Conservation (phyloP, 2,113 vertebrate species). For the Oreocharis arfaki region DNA sequence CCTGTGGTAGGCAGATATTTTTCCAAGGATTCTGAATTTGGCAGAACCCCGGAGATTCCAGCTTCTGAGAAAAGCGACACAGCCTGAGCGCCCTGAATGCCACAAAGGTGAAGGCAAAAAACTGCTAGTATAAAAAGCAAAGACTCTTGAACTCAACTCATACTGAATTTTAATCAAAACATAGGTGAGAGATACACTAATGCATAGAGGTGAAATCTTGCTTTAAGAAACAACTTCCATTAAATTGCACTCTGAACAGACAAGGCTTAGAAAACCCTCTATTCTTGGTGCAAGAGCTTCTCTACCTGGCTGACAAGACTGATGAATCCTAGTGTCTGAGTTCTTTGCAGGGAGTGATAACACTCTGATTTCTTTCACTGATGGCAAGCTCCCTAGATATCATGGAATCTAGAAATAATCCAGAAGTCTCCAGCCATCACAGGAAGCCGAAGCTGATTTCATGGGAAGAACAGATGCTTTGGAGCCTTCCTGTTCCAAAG, state of each 20-base stretch:
- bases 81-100: neutral
- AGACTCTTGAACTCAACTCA: neutral
- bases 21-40: neutral
- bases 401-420: neutral
- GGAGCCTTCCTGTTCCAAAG: neutral
- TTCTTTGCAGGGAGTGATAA: neutral
- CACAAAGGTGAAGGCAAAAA: neutral
- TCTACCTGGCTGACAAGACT: neutral
- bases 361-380: neutral
- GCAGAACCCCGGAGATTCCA: neutral
- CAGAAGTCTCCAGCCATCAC: neutral
- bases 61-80: neutral
- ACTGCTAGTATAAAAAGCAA: neutral
- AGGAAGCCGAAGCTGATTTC: neutral
- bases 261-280: neutral
- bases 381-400: neutral
- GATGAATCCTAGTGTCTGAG: neutral
- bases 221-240: neutral
- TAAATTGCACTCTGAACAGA: neutral
- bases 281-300: neutral
- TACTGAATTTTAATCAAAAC: neutral
- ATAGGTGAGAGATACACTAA: neutral
- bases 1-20: neutral
- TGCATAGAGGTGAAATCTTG: neutral
- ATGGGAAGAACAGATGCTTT: neutral